Conservation (phyloP, 2,113 vertebrate species). For the Chlorocebus sabaeus region DNA sequence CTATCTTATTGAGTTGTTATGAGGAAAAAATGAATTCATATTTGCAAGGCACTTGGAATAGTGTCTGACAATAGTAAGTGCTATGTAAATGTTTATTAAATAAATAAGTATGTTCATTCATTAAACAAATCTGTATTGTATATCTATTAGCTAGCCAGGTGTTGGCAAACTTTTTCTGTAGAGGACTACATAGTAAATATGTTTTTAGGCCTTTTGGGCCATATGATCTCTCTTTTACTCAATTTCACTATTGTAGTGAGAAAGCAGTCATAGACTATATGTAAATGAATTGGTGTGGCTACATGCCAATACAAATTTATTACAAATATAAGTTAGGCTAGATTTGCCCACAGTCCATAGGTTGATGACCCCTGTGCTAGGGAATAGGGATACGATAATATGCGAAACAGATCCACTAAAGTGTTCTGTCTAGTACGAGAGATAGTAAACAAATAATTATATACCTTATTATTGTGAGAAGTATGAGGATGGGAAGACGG, state of each 20-base stretch:
- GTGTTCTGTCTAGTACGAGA: not conserved
- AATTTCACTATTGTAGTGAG: not conserved
- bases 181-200: not conserved
- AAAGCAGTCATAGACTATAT: not conserved
- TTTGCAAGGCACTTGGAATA: not conserved
- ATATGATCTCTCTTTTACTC: not conserved
- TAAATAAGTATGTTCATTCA: not conserved
- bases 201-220: not conserved
- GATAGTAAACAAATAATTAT: not conserved
- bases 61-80: not conserved
- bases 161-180: not conserved
- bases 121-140: constrained; percentile 1
- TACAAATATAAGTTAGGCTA: not conserved
- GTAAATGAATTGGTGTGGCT: not conserved
- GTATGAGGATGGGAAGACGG: not conserved
- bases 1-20: not conserved
- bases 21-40: constrained; percentile 22
- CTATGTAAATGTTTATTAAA: not conserved
- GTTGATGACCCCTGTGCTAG: not conserved
- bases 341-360: not conserved
- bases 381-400: not conserved
- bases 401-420: not conserved
- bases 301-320: not conserved
- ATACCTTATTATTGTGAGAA: not conserved
- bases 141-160: not conserved